A percentile compares a stretch with the other conserved stretches of the same genome.
These are phyloP conservation scores for Carduelis carduelis DNA, from an alignment of 2,797 vertebrate species.

Conservation along the genomic window DNA sequence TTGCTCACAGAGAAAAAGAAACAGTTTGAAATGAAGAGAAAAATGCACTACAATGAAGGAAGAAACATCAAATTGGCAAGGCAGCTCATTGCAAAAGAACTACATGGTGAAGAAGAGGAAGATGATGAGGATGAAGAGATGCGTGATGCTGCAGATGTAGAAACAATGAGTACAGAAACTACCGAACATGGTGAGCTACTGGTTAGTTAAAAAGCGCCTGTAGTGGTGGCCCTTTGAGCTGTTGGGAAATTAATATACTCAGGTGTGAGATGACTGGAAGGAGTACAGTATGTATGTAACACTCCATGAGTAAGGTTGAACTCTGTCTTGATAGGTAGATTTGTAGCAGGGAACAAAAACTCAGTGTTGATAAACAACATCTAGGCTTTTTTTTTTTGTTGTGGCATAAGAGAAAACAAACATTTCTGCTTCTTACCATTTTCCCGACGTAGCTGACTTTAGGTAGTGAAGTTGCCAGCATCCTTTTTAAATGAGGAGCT, in stretches of 20 bases:
- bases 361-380: not conserved
- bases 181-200: constrained; percentile 53
- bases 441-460: not conserved
- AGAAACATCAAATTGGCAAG: constrained; percentile 95
- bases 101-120: constrained; percentile 83
- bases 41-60: constrained; percentile 97
- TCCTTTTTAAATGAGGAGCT: not conserved
- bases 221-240: not conserved
- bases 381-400: not conserved
- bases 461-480: not conserved
- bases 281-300: not conserved
- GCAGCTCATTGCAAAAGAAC: constrained; percentile 92
- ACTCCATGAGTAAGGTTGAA: not conserved
- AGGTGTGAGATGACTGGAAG: not conserved
- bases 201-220: not conserved
- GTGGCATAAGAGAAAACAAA: not conserved
- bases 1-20: constrained; percentile 86
- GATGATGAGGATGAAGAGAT: constrained; percentile 82
- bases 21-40: constrained; percentile 97
- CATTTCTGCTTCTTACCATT: not conserved
- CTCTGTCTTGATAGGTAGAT: not conserved
- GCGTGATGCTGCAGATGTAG: constrained; percentile 83
- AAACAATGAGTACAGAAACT: constrained; percentile 84
- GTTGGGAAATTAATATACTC: not conserved
- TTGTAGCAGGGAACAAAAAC: not conserved